phyloP scores from a whole-genome alignment of 53 echinoderm and acorn worm species.

The Echinometra lucunter region DNA sequence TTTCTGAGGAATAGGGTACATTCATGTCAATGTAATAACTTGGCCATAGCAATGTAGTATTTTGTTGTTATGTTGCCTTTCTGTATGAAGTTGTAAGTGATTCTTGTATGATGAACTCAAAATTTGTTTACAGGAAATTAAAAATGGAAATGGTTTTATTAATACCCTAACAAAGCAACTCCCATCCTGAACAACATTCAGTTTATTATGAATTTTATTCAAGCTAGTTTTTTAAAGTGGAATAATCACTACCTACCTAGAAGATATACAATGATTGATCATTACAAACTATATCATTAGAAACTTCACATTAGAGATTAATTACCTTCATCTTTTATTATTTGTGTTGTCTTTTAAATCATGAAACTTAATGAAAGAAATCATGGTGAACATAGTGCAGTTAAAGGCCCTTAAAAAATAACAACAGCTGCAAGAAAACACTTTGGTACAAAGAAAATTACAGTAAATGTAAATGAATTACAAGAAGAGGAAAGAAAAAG shows the following conservation, averaged over 20 bases:
- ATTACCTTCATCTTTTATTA: background rate
- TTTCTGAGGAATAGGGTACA: background rate
- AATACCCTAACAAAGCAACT: background rate
- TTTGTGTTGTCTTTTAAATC: background rate
- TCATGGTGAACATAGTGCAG: background rate
- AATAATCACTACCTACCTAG: background rate
- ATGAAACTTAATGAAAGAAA: background rate
- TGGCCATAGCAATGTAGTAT: background rate
- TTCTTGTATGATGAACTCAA: background rate
- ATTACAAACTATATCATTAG: too few relatives aligned
- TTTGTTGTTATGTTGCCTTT: background rate
- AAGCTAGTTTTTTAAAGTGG: background rate
- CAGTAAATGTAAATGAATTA: too few relatives aligned
- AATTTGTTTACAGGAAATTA: background rate
- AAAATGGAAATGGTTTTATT: background rate
- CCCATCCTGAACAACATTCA: background rate
- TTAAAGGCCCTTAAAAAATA: too few relatives aligned
- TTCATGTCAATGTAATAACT: constrained; percentile 33
- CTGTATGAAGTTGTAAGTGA: background rate
- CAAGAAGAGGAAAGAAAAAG: too few relatives aligned
- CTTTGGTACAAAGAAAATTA: too few relatives aligned
- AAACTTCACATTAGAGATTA: background rate
- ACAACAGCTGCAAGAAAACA: too few relatives aligned
- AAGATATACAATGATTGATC: background rate
- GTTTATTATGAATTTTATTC: background rate